A percentile compares a stretch with the other conserved stretches of the same genome.
These are phyloP conservation scores for Muscicapa comitata DNA, from an alignment of 2,797 vertebrate genomes.

Conservation along the genomic window DNA sequence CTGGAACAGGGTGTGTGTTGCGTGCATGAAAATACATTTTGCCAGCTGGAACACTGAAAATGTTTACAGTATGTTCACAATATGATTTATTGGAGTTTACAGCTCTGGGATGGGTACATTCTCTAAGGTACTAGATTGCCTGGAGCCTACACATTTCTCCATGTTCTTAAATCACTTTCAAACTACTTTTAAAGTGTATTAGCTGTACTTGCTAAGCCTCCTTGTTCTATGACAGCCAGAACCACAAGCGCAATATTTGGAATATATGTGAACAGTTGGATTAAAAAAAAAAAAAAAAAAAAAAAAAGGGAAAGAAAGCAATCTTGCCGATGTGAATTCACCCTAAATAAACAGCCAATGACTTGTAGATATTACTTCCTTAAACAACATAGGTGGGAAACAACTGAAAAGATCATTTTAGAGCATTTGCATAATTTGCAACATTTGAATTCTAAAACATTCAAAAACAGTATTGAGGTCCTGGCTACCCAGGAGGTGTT, in stretches of 20 bases:
- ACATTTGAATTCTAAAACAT: not conserved
- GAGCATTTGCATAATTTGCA: not conserved
- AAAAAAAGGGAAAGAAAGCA: not conserved
- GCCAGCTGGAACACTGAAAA: constrained; percentile 54
- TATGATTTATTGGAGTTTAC: constrained; percentile 63
- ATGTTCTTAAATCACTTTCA: constrained; percentile 44
- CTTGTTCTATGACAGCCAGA: constrained; percentile 47
- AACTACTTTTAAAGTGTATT: constrained; percentile 44
- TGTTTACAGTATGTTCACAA: constrained; percentile 50
- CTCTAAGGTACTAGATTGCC: constrained; percentile 53
- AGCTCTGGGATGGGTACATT: constrained; percentile 28
- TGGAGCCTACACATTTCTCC: constrained; percentile 46
- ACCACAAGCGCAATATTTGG: constrained; percentile 20
- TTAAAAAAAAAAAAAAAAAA: no score
- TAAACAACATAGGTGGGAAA: not conserved
- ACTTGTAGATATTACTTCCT: not conserved
- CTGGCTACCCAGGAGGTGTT: not conserved
- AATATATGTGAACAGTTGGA: constrained; percentile 38
- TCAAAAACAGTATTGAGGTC: not conserved
- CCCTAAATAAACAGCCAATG: not conserved
- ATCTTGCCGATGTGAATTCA: not conserved
- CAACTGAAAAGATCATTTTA: not conserved
- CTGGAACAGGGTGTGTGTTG: not conserved
- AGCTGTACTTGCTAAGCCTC: constrained; percentile 34
- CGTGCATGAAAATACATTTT: not conserved